Percentiles rank a stretch among this genome's conserved stretches.
Evolutionary conservation across 2,797 vertebrate species (phyloP).

Genomic region (Leucoraja ocellata): DNA sequence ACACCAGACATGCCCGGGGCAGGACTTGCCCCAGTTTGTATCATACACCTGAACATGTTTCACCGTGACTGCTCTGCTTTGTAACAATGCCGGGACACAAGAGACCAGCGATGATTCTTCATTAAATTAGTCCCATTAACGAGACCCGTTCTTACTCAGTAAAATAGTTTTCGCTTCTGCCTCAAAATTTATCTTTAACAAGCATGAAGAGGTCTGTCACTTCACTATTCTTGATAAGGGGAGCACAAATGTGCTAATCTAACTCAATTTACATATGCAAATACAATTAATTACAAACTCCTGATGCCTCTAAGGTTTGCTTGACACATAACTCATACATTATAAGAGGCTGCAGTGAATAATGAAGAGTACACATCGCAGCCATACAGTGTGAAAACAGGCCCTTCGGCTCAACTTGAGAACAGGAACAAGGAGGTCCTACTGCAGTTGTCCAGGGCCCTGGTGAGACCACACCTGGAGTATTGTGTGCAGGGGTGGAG

Average conservation of each 20-base stretch:
- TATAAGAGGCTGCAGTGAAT: neutral
- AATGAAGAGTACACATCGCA: neutral
- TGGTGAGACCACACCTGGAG: too few relatives aligned
- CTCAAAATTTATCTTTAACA: constrained; percentile 14
- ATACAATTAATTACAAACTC: constrained; percentile 25
- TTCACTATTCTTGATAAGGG: neutral
- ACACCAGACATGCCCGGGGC: too few relatives aligned
- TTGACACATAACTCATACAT: neutral
- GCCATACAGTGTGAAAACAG: too few relatives aligned
- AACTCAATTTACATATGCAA: constrained; percentile 12
- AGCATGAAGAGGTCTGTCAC: neutral
- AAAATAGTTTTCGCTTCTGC: neutral
- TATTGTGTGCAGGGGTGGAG: too few relatives aligned
- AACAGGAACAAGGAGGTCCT: too few relatives aligned
- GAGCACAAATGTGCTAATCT: neutral
- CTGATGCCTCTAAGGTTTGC: neutral
- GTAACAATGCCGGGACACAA: neutral
- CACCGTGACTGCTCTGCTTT: neutral
- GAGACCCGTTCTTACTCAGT: neutral
- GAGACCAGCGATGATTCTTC: neutral
- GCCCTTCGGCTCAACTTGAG: too few relatives aligned
- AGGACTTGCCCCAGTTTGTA: too few relatives aligned
- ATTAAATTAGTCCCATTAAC: constrained; percentile 18
- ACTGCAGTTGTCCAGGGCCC: too few relatives aligned
- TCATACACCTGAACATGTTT: too few relatives aligned